Evolutionary conservation across 2,113 vertebrate species (phyloP).

Genomic region (Dasypus novemcinctus): DNA sequence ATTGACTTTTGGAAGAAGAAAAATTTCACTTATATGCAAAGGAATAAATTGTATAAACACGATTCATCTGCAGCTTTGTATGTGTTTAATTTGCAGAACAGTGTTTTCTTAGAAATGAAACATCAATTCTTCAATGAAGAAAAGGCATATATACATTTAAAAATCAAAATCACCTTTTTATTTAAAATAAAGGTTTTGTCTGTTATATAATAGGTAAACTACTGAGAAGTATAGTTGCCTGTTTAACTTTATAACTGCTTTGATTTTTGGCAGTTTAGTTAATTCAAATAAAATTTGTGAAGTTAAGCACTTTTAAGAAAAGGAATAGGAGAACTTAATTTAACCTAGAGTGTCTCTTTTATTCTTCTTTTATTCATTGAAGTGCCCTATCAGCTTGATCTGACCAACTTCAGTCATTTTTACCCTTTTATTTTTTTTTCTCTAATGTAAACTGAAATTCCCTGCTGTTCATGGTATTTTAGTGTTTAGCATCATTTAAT

Average conservation of each 20-base stretch:
- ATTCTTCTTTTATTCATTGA: slow-evolving; percentile 94
- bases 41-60: slow-evolving; percentile 45
- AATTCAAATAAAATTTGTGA: slow-evolving; percentile 97
- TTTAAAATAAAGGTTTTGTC: slow-evolving; percentile 88
- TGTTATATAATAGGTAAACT: slow-evolving; percentile 94
- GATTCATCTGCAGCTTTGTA: slow-evolving; percentile 47
- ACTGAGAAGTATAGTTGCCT: slow-evolving; percentile 93
- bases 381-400: slow-evolving; percentile 99
- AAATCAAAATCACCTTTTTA: slow-evolving; percentile 74
- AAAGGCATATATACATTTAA: slow-evolving; percentile 73
- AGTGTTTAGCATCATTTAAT: slow-evolving; percentile 95
- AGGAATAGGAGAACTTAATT: slow-evolving; percentile 94
- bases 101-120: slow-evolving; percentile 76
- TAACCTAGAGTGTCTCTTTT: slow-evolving; percentile 97
- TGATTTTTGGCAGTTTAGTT: slow-evolving; percentile 96
- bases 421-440: slow-evolving; percentile 93
- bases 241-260: slow-evolving; percentile 96
- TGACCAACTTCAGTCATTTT: slow-evolving; percentile 99
- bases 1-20: slow-evolving; percentile 51
- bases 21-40: neutral
- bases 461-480: slow-evolving; percentile 93
- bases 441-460: slow-evolving; percentile 98
- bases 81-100: slow-evolving; percentile 73
- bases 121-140: slow-evolving; percentile 72
- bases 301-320: slow-evolving; percentile 91